Base-by-base conservation (phyloP, 2,113 vertebrate genomes). In the Cavia porcellus region DNA sequence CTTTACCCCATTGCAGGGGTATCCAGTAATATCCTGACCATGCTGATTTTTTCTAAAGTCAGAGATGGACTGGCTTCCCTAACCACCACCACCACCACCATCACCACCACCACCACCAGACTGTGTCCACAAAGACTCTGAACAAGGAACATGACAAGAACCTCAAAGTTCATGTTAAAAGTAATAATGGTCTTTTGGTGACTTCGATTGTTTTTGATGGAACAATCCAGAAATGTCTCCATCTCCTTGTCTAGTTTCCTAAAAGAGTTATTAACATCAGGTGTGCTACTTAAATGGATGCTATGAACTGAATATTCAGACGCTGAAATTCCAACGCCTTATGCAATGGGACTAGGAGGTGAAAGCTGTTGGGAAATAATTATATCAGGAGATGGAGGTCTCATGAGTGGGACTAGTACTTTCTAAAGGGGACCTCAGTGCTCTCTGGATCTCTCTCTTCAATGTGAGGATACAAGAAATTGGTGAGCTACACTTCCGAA, bases 11-110 rank as follows among this genome's bases (percentile, higher is more conserved):
- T 90, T 72, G 17, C 14, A 86, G 61, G 84, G 32, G 5, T 74
- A 13, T 5, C 64, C 79, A 64, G 0, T 8, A n/a, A 42, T 66
- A n/a, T 38, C 4, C 47, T 74, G 3, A 22, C 74, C 50, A 22
- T 74, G 50, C 45, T 93, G 83, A 86, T 59, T 89, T 96, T 92
- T 83, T 96, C n/a, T 19, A 70, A 93, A 11, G 55, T 1, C 45
- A 15, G 30, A 66, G 22, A 90, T 9, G 59, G 30, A 1, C 35
- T 42, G 8, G n/a, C 25, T 81, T 22, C 4, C 25, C 74, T 1
- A 28, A 24, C 55, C 55, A 59, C 57, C 55, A 57, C 15, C 55
- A 57, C 15, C 55, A 57, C 55, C 55, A 55, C n/a, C n/a, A n/a
- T n/a, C n/a, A 70, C 68, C 8, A n/a, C 5, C 55, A 5, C 38